These are phyloP conservation scores for Ciconia stormi DNA, from an alignment of 2,113 vertebrate genomes.

Conservation along the genomic window DNA sequence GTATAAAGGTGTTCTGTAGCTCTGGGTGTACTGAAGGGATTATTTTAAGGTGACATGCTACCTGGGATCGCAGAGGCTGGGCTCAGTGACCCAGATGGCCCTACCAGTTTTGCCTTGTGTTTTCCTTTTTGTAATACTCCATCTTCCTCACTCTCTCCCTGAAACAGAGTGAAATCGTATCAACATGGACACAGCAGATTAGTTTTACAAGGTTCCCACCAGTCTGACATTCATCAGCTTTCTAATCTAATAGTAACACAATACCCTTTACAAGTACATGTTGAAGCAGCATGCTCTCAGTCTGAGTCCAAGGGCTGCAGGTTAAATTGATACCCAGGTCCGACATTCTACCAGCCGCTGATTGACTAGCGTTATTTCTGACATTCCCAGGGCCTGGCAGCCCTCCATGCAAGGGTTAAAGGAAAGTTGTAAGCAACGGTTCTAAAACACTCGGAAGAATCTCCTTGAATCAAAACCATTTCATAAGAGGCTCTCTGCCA, in stretches of 20 bases:
- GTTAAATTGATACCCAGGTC: constrained; percentile 31
- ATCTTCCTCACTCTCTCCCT: neutral
- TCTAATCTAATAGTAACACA: constrained; percentile 45
- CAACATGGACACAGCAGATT: constrained; percentile 55
- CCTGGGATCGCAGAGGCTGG: neutral
- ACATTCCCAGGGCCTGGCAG: constrained; percentile 24
- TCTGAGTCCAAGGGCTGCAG: neutral
- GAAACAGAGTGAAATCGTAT: constrained; percentile 28
- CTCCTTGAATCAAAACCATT: constrained; percentile 56
- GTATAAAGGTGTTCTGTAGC: neutral
- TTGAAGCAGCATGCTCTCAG: neutral
- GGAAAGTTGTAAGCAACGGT: constrained; percentile 43
- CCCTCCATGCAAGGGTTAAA: constrained; percentile 54
- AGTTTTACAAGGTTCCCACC: constrained; percentile 62
- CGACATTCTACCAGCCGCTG: neutral
- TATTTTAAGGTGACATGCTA: neutral
- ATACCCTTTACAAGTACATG: neutral
- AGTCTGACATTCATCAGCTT: constrained; percentile 44
- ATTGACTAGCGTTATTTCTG: neutral
- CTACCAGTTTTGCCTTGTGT: neutral
- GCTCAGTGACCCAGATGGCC: neutral
- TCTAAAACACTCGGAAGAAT: constrained; percentile 57
- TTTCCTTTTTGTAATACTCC: neutral
- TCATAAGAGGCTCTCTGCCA: constrained; percentile 59
- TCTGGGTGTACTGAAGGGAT: neutral